These are phyloP conservation scores for Aphelocoma coerulescens DNA, from an alignment of 2,113 vertebrate genomes.

Conservation along the genomic window DNA sequence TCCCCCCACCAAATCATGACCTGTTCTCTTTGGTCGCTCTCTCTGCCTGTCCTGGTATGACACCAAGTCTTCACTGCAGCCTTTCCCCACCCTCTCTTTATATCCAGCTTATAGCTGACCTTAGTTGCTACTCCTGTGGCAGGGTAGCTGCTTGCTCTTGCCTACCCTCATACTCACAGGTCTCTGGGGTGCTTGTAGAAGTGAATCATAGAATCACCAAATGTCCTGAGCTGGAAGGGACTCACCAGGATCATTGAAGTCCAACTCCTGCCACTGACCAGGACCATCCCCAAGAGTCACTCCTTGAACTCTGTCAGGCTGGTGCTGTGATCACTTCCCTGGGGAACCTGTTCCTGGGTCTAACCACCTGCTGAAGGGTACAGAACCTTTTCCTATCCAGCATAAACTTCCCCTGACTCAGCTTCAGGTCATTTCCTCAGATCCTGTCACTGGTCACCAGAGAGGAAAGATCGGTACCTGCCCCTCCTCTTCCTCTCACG, in stretches of 20 bases:
- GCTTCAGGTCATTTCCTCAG: not conserved
- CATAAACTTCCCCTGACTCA: not conserved
- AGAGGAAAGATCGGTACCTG: not conserved
- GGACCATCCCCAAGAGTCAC: not conserved
- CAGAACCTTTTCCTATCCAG: not conserved
- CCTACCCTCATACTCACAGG: rapidly evolving
- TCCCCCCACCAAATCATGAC: not conserved
- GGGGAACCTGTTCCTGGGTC: not conserved
- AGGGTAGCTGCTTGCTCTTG: not conserved
- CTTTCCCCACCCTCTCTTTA: not conserved
- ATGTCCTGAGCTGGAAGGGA: not conserved
- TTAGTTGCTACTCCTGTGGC: not conserved
- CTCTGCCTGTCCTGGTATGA: slow-evolving; percentile 11
- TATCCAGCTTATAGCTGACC: slow-evolving; percentile 5
- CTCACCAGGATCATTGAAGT: not conserved
- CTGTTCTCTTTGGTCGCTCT: not conserved
- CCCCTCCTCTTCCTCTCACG: rapidly evolving
- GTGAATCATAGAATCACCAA: not conserved
- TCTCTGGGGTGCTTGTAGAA: not conserved
- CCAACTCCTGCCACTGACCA: not conserved
- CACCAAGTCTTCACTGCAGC: not conserved
- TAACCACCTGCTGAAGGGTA: not conserved
- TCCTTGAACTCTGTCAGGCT: not conserved
- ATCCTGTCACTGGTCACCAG: not conserved
- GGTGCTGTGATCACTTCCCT: not conserved